Base-by-base conservation (phyloP, 2,888 invertebrate genomes). In the Cepaea hortensis region DNA sequence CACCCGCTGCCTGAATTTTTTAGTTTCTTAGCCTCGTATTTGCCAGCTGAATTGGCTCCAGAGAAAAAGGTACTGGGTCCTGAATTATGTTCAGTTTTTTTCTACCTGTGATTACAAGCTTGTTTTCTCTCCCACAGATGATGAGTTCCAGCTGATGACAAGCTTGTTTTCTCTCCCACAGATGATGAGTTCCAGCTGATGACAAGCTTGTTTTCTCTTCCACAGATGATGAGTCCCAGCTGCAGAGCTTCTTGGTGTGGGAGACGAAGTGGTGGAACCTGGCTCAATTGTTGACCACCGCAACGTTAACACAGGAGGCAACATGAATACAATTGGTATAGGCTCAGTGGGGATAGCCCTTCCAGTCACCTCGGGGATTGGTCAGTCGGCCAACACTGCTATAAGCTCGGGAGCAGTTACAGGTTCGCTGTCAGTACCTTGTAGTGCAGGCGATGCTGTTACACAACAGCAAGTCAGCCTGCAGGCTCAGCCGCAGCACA, bases 331-430 rank as follows among this genome's bases (percentile, higher is more conserved):
- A 18, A 86, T 86, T 48, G 70, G 62, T 35, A 79, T 84, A 35
- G 83, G 82, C 7, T 79, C 82, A 20, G 83, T 86, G n/a, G 87
- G 87, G n/a, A 87, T 84, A 50, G 20, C 84, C n/a, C 77, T 87
- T 48, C 84, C 87, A 35, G 87, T 84, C 5, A 87, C 87, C 7
- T 84, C 84, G 18, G 87, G 87, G 5, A 87, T 87, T 70, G 84
- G 84, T 75, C 87, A 61, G 13, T 79, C 81, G 35, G 13, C 50
- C 18, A 87, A 84, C 75, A 65, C 83, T 15, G 68, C 68, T 20
- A 81, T 85, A 11, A 85, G 85, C 55, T 85, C 85, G 11, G 85
- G 85, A 23, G 61, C 77, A 20, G 87, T 80, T 13, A 18, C 87
- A 20, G 84, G 87, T 18, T 73, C 84, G 4, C 81, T 87, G 13